phyloP scores from a whole-genome alignment of 2,888 invertebrate species.

The Hetaerina titia region DNA sequence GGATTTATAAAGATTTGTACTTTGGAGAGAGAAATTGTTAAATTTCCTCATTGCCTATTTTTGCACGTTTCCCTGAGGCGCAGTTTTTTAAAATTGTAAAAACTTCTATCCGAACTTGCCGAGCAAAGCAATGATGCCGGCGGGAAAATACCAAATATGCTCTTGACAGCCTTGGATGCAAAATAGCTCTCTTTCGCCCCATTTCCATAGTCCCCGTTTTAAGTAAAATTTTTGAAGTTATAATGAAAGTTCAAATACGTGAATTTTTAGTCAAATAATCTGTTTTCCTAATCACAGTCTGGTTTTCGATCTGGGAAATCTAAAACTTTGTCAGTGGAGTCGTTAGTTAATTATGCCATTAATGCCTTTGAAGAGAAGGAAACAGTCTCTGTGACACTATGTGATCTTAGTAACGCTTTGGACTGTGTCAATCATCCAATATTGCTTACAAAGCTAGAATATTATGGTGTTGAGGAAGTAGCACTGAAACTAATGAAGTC shows the following conservation, averaged over 20 bases:
- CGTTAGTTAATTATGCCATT: background rate
- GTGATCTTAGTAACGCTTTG: background rate
- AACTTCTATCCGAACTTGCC: too few species aligned
- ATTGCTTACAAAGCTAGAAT: background rate
- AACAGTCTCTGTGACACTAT: background rate
- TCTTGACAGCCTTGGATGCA: too few species aligned
- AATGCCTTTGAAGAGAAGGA: background rate
- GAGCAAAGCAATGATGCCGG: too few species aligned
- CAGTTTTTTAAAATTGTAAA: too few species aligned
- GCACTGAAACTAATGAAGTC: too few species aligned
- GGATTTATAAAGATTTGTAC: too few species aligned
- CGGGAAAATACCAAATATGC: too few species aligned
- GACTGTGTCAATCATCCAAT: background rate
- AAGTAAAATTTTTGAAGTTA: background rate
- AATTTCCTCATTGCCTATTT: too few species aligned
- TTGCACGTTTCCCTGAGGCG: too few species aligned
- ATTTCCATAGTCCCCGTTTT: background rate
- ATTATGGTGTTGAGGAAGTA: background rate
- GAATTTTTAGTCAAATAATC: background rate
- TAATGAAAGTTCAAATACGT: background rate
- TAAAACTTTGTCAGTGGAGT: background rate
- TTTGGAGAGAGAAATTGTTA: too few species aligned
- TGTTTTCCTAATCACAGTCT: background rate
- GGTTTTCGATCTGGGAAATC: background rate
- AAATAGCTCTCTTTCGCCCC: background rate